These are phyloP conservation scores for Ormyrus pomaceus DNA, from an alignment of 2,888 invertebrate genomes.

Conservation along the genomic window DNA sequence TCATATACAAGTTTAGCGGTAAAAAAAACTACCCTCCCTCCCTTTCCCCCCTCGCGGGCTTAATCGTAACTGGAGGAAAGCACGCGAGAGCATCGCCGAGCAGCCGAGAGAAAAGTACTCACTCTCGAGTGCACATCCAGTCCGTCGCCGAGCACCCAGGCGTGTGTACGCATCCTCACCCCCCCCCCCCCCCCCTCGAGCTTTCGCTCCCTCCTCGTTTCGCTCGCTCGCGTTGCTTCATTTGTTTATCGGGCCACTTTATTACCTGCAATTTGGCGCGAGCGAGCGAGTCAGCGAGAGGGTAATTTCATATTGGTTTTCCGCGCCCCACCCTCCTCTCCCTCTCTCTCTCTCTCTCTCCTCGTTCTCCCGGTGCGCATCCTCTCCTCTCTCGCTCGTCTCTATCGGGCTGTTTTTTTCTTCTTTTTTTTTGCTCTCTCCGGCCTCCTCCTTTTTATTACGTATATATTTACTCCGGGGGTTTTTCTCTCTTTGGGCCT, in stretches of 20 bases:
- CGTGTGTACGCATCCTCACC: too few species aligned
- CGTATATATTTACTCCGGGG: too few species aligned
- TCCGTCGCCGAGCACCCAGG: too few species aligned
- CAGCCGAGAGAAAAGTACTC: too few species aligned
- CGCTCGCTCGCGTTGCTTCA: constrained; percentile 67
- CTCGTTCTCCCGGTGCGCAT: background rate
- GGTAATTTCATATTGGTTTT: constrained; percentile 73
- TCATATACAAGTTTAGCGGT: too few species aligned
- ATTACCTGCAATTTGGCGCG: constrained; percentile 73
- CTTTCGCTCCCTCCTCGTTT: background rate
- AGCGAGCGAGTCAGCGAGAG: constrained; percentile 65
- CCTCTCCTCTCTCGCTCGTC: background rate
- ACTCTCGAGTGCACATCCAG: too few species aligned
- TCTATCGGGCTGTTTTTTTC: background rate
- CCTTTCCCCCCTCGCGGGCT: background rate
- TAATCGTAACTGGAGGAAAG: constrained; percentile 35
- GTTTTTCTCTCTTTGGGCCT: background rate
- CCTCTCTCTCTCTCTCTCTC: background rate
- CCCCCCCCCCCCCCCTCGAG: too few species aligned
- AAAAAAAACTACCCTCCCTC: background rate
- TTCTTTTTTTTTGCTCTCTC: background rate
- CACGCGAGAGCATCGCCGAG: constrained; percentile 22
- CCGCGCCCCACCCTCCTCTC: constrained; percentile 56
- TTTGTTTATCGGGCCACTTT: constrained; percentile 73
- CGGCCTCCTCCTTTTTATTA: too few species aligned